Evolutionary conservation across 2,888 invertebrate species (phyloP).

Genomic region (Tachina fera): DNA sequence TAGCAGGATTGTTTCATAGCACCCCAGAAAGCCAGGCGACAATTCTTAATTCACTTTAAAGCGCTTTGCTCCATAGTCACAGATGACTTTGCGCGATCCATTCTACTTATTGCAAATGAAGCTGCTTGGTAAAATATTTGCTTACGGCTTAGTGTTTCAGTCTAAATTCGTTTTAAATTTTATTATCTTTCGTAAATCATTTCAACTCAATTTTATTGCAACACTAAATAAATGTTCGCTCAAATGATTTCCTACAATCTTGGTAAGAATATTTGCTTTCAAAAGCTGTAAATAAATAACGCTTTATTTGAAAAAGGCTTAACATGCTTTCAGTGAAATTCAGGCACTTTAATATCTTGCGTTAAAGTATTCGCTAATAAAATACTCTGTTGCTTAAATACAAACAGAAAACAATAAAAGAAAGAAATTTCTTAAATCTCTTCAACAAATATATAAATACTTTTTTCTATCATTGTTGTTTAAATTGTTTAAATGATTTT

Average conservation of each 20-base stretch:
- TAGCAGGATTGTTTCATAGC: too few relatives aligned
- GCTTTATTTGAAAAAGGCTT: slow-evolving; percentile 32
- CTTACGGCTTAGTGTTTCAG: too few relatives aligned
- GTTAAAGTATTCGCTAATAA: slow-evolving; percentile 20
- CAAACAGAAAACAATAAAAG: slow-evolving; percentile 3
- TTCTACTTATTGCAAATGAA: too few relatives aligned
- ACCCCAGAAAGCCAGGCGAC: too few relatives aligned
- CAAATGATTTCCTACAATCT: background rate
- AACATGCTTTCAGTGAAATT: slow-evolving; percentile 7
- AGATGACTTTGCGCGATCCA: too few relatives aligned
- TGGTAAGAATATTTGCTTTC: background rate
- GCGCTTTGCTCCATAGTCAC: too few relatives aligned
- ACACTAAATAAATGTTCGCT: background rate
- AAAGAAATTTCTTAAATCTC: slow-evolving; percentile 41
- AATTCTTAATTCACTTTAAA: too few relatives aligned
- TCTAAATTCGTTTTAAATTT: too few relatives aligned
- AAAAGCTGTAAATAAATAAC: slow-evolving; percentile 39
- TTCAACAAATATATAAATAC: slow-evolving; percentile 21
- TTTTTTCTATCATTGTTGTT: background rate
- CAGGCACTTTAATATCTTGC: background rate
- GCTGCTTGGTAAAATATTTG: too few relatives aligned
- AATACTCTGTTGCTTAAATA: slow-evolving; percentile 15
- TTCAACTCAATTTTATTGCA: background rate
- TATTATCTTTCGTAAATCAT: background rate
- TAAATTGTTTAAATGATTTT: background rate